phyloP scores from a whole-genome alignment of 2,113 vertebrate genomes.

The Butorides virescens region DNA sequence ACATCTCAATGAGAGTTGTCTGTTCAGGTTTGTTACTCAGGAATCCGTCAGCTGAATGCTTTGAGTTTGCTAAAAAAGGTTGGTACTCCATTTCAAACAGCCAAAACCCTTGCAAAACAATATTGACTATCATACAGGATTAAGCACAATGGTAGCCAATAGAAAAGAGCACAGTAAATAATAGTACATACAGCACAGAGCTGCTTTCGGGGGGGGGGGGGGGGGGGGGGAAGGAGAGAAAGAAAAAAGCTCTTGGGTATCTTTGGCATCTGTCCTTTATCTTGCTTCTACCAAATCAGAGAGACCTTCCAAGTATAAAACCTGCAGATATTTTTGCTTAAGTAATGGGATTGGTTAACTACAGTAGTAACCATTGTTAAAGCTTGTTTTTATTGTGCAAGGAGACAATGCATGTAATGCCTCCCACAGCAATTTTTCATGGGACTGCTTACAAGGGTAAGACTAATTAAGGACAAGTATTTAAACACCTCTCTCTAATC shows the following conservation, averaged over 20 bases:
- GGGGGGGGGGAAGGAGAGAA: no score
- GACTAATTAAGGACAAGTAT: background rate
- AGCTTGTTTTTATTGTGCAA: conserved; percentile 3
- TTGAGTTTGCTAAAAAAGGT: background rate
- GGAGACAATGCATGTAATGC: background rate
- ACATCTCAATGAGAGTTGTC: background rate
- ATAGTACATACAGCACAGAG: background rate
- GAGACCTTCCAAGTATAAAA: background rate
- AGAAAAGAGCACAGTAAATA: background rate
- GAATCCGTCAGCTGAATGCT: background rate
- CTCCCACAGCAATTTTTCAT: background rate
- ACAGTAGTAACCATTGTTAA: background rate
- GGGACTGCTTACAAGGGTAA: background rate
- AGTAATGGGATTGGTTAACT: background rate
- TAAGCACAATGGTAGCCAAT: background rate
- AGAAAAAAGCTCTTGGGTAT: background rate
- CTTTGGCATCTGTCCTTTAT: background rate
- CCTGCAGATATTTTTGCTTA: background rate
- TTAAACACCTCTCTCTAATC: background rate
- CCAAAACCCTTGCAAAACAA: background rate
- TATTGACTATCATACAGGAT: background rate
- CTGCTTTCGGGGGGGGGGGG: background rate
- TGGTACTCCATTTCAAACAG: background rate
- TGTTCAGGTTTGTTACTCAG: background rate
- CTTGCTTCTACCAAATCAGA: background rate